Evolutionary conservation across 2,113 vertebrate species (phyloP), one percentile per base, ranked within the genome.

Genomic region (Oreochromis tanganicae): DNA sequence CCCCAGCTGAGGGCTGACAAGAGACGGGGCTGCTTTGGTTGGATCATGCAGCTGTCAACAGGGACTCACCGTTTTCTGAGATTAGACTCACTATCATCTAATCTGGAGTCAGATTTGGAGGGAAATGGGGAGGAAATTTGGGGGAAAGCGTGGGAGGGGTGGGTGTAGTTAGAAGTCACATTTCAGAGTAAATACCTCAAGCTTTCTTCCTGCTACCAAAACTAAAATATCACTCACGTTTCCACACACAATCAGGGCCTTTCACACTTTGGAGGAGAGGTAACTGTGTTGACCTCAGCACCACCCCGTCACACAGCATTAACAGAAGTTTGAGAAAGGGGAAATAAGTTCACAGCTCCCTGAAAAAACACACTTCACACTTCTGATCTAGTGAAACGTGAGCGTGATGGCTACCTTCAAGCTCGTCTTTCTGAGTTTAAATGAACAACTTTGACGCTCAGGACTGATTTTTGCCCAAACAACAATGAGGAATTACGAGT

Each of bases 141-240:
- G 84, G 92, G 93, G 89, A 85, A 85, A 89, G 92, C 11, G 7
- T 73, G 88, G 92, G 91, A 81, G 19, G 82, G 87, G 84, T 59
- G 59, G 71, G 85, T 21, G 41, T 36, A 85, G 84, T 85, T 85
- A 89, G 55, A 88, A 52, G 17, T 52, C 71, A 75, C 71, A 0
- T 75, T 75, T 75, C 43, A 75, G 43, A 29, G 43, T 29, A 75
- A 48, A 48, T 75, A 12, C 73, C 73, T 78, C 14, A 7, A 43
- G 17, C 55, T 52, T 36, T 71, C 24, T 36, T 36, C 34, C 38
- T 52, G 41, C 71, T 57, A 54, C 78, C 52, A 78, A 41, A 83
- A 32, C 59, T 24, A 6, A 55, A 56, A 34, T 12, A 19, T 80
- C 80, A 52, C 84, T 81, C 73, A 32, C 13, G 5, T 66, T 59